A percentile compares a stretch with the other conserved stretches of the same genome.
These are phyloP conservation scores for Phylloscopus trochilus DNA, from an alignment of 2,113 vertebrate species.

Conservation along the genomic window DNA sequence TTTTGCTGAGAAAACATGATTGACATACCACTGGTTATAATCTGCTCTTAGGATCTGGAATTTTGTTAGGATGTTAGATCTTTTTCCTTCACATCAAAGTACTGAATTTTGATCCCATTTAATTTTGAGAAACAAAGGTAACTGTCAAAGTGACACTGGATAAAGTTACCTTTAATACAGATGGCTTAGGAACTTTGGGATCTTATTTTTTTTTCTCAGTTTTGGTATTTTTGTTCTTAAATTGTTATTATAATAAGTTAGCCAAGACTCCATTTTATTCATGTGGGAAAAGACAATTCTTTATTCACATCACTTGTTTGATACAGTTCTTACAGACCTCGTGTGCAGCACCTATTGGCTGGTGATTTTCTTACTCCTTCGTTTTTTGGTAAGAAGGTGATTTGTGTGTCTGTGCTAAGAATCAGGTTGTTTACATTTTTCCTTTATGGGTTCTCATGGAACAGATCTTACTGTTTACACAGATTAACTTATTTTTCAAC, in stretches of 20 bases:
- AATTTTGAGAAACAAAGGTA: not conserved
- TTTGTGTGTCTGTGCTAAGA: not conserved
- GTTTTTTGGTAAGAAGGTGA: not conserved
- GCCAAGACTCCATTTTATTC: not conserved
- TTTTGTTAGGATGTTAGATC: not conserved
- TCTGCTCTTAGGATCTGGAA: not conserved
- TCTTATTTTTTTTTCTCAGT: not conserved
- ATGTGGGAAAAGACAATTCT: not conserved
- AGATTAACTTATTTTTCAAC: not conserved
- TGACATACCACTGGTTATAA: not conserved
- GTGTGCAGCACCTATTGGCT: not conserved
- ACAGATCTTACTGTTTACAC: not conserved
- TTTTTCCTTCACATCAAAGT: not conserved
- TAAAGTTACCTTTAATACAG: not conserved
- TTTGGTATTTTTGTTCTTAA: not conserved
- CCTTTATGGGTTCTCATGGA: not conserved
- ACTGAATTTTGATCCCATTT: not conserved
- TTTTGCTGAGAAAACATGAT: not conserved
- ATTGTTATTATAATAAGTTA: not conserved
- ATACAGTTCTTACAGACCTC: not conserved
- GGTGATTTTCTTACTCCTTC: not conserved
- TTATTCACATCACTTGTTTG: not conserved
- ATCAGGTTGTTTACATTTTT: not conserved
- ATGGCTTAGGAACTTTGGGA: not conserved
- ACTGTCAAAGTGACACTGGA: not conserved